These are phyloP conservation scores for Pachydiplax longipennis DNA, from an alignment of 2,888 invertebrate species.

Conservation along the genomic window DNA sequence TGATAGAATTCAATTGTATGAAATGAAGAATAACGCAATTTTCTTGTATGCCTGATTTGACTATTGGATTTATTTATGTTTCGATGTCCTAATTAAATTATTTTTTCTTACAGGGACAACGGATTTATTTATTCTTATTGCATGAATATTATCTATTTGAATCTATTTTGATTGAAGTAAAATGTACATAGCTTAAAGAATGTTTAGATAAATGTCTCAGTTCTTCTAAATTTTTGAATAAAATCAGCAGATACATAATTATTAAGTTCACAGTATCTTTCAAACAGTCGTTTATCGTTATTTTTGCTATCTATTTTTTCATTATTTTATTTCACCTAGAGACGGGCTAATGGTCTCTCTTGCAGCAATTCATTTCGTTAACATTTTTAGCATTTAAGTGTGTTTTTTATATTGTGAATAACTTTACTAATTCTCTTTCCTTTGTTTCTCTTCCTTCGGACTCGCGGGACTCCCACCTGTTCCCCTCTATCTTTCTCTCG, in stretches of 20 bases:
- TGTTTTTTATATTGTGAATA: constrained; percentile 14
- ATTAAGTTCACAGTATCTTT: no score
- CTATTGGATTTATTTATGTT: no score
- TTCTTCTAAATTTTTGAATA: neutral
- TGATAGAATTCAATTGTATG: no score
- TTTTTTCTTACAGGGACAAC: no score
- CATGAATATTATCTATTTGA: no score
- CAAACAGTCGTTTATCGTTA: neutral
- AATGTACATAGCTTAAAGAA: no score
- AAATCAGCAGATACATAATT: no score
- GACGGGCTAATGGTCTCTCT: neutral
- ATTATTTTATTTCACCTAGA: neutral
- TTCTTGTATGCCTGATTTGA: no score
- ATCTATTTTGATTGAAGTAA: no score
- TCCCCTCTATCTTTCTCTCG: constrained; percentile 35
- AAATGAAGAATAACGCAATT: no score
- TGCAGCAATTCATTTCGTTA: constrained; percentile 23
- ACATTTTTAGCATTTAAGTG: constrained; percentile 34
- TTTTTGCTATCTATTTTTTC: neutral
- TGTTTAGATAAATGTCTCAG: neutral
- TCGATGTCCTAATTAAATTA: no score
- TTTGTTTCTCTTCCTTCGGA: constrained; percentile 32
- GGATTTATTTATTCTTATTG: no score
- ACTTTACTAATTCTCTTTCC: constrained; percentile 47
- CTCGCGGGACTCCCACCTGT: constrained; percentile 43